These are phyloP conservation scores for Laothoe populi DNA, from an alignment of 2,888 invertebrate species.

Conservation along the genomic window DNA sequence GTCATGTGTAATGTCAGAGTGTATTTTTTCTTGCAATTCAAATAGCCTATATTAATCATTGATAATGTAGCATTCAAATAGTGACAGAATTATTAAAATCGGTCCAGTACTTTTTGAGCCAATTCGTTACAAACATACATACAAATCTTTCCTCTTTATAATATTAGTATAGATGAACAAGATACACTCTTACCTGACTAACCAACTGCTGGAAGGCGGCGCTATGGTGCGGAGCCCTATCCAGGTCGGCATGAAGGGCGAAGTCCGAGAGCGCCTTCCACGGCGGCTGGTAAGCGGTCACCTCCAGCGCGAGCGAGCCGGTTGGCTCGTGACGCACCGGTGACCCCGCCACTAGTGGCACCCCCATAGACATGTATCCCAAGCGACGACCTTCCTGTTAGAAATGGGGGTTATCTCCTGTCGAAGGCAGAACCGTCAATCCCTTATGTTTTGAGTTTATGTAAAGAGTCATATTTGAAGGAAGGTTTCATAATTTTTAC, in stretches of 20 bases:
- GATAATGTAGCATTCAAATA: no score
- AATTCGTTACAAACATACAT: no score
- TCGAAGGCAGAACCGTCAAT: constrained; percentile 13
- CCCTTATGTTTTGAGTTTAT: neutral
- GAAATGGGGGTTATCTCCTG: constrained; percentile 33
- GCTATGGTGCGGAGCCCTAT: constrained; percentile 93
- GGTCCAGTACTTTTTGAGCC: no score
- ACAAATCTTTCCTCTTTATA: no score
- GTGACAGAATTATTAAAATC: no score
- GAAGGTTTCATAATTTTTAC: no score
- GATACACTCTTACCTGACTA: constrained; percentile 92
- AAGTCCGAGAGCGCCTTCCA: constrained; percentile 99
- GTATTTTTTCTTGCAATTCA: no score
- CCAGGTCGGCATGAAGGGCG: constrained; percentile 97
- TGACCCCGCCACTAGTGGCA: constrained; percentile 98
- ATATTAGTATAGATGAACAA: no score
- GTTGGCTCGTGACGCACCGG: constrained; percentile 96
- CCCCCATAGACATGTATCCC: constrained; percentile 97
- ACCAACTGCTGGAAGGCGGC: constrained; percentile 98
- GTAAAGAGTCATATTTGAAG: no score
- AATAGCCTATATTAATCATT: no score
- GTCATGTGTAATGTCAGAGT: no score
- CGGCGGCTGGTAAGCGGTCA: constrained; percentile 96
- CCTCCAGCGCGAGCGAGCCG: constrained; percentile 93
- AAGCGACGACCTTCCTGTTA: constrained; percentile 96